phyloP scores from a whole-genome alignment of 2,888 invertebrate species.

The Tyria jacobaeae region DNA sequence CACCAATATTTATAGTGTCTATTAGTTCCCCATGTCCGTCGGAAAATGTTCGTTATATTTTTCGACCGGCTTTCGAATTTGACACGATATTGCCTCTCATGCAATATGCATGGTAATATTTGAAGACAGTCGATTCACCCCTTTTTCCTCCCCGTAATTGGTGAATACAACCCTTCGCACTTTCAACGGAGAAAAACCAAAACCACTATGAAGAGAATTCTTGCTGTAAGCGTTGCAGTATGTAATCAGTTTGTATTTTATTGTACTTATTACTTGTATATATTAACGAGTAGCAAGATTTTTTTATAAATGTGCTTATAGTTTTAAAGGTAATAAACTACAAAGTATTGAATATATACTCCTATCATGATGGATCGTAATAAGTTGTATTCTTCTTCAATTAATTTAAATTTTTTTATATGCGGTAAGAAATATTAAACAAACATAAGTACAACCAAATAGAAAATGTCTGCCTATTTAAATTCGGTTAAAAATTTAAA shows the following conservation, averaged over 20 bases:
- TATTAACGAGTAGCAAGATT: no score
- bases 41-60: slow-evolving; percentile 31
- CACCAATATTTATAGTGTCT: slow-evolving; percentile 25
- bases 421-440: no score
- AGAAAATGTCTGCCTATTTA: no score
- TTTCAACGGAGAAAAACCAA: slow-evolving; percentile 19
- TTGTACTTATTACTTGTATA: neutral
- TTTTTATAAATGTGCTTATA: no score
- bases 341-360: no score
- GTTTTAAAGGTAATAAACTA: no score
- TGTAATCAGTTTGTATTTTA: neutral
- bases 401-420: no score
- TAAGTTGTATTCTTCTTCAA: no score
- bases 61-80: slow-evolving; percentile 57
- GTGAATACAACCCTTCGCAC: slow-evolving; percentile 59
- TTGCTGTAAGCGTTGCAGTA: neutral
- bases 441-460: no score
- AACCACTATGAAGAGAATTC: slow-evolving; percentile 7
- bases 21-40: slow-evolving; percentile 20
- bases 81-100: slow-evolving; percentile 78
- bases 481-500: no score
- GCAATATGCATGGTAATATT: slow-evolving; percentile 80
- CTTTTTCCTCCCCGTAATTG: slow-evolving; percentile 63
- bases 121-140: slow-evolving; percentile 60
- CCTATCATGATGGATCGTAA: no score